Evolutionary conservation across 2,888 invertebrate genomes (phyloP).

Genomic region (Agrochola circellaris): DNA sequence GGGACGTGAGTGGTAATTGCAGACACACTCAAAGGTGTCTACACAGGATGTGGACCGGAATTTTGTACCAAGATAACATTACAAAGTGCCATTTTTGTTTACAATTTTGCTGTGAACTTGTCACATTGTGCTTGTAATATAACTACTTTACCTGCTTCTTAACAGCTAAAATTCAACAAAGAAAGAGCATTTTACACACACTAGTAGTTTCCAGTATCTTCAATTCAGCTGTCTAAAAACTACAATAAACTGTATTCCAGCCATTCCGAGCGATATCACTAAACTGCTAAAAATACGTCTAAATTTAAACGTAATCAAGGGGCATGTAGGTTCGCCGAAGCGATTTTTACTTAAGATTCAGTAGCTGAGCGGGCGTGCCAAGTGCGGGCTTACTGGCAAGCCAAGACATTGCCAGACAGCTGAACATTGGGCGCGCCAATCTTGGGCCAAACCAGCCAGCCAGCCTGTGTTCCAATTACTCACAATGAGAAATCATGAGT

Average conservation of each 20-base stretch:
- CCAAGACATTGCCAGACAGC: slow-evolving; percentile 59
- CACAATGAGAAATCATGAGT: slow-evolving; percentile 53
- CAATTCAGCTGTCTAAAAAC: slow-evolving; percentile 11
- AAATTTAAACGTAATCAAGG: slow-evolving; percentile 67
- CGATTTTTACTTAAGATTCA: slow-evolving; percentile 70
- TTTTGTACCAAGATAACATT: slow-evolving; percentile 30
- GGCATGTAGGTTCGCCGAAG: slow-evolving; percentile 60
- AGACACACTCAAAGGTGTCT: slow-evolving; percentile 42
- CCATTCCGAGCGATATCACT: slow-evolving; percentile 35
- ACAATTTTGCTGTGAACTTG: background rate
- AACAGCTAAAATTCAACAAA: too few species aligned
- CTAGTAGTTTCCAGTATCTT: background rate
- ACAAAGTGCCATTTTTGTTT: slow-evolving; percentile 9
- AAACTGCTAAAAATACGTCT: slow-evolving; percentile 49
- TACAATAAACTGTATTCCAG: slow-evolving; percentile 21
- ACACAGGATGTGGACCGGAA: slow-evolving; percentile 28
- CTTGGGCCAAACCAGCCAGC: slow-evolving; percentile 41
- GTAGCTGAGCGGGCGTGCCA: slow-evolving; percentile 63
- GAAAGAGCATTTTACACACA: background rate
- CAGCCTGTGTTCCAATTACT: slow-evolving; percentile 53
- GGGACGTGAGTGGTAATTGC: slow-evolving; percentile 50
- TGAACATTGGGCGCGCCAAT: slow-evolving; percentile 41
- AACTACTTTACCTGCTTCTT: too few species aligned
- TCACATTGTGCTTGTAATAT: background rate
- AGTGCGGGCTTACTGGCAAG: slow-evolving; percentile 58